Evolutionary conservation across 2,113 vertebrate species (phyloP), one percentile per base, ranked within the genome.

Genomic region (Hassar affinis): DNA sequence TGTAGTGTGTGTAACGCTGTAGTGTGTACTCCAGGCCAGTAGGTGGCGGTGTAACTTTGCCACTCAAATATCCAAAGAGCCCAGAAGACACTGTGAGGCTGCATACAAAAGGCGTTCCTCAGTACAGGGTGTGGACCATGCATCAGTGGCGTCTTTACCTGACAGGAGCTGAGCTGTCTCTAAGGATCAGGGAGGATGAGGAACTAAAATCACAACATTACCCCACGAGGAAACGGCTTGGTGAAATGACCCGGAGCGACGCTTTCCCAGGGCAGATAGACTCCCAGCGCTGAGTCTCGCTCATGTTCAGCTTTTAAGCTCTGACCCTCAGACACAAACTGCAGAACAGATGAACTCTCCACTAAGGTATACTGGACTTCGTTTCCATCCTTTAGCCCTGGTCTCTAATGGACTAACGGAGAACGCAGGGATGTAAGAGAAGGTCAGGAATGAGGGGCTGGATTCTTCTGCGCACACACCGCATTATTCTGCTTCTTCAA

Each of bases 341-440:
- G 25, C 35, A 54, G 38, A 14, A 54, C 11, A 38, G 22, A 49
- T 69, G n/a, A 51, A 56, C 57, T 12, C 56, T 57, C 27, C n/a
- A 18, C 45, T 2, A 0, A 30, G 47, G 18, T 18, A 15, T 2
- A 22, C 22, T 49, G 69, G 69, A 72, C 42, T 47, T 72, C 47
- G 1, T 52, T 54, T 54, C 3, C 6, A 52, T n/a, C 42, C 11
- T 47, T 49, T 49, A n/a, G n/a, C 42, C 42, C 69, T 27, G 69
- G 22, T 17, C 69, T 47, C 69, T 72, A 72, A 72, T 72, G 69
- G 69, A n/a, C 69, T 49, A 27, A 72, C 49, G 42, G 69, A 72
- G 45, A 27, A 27, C 22, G 25, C 2, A 72, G 5, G 25, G 69
- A 72, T 15, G 42, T 6, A 47, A 71, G 38, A n/a, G 6, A 0